Base-by-base conservation (phyloP, 2,797 vertebrate species). In the Microctenopoma steveboyesi region DNA sequence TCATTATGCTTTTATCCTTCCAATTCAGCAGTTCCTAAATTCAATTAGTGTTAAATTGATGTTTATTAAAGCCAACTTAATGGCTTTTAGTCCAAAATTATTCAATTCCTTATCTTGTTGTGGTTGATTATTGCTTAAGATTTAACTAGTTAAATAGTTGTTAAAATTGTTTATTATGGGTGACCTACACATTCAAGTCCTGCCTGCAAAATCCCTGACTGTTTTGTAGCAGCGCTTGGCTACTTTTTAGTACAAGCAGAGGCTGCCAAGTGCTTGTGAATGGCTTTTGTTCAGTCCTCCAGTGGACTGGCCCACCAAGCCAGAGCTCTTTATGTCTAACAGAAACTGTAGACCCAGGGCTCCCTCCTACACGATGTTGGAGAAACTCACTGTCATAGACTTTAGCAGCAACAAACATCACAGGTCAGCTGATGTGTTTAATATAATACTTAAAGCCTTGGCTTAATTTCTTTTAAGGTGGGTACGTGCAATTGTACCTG, bases 301-400 rank as follows among this genome's bases (percentile, higher is more conserved):
- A 78, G 69, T 76, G 72, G 54, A 73, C 63, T 61, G 75, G 63
- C 78, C 64, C 35, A 40, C 80, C 76, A 85, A 83, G 73, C 82
- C 82, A 61, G 69, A 83, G 70, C 67, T 13, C 49, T 80, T 82
- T 90, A 85, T 90, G 69, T 90, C 66, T 74, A 42, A 59, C 64
- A 78, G 56, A 76, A 86, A 82, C 73, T 79, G 76, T 86, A 87
- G 72, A 74, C 64, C 60, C 72, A 58, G 82, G 68, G 61, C 69
- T 79, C 77, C 76, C 76, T 76, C 76, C 79, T 74, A 74, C 78
- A 79, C 80, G 81, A 89, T 90, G 88, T 81, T 81, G 12, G 11
- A 87, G 64, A 92, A 91, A 92, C 70, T 94, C 83, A 81, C 83
- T 88, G 83, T 88, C 82, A 64, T 15, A 60, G 67, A 76, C 72